A percentile compares a stretch with the other conserved stretches of the same genome.
phyloP scores from a whole-genome alignment of 1,140 invertebrate species.

The Trachymyrmex septentrionalis region DNA sequence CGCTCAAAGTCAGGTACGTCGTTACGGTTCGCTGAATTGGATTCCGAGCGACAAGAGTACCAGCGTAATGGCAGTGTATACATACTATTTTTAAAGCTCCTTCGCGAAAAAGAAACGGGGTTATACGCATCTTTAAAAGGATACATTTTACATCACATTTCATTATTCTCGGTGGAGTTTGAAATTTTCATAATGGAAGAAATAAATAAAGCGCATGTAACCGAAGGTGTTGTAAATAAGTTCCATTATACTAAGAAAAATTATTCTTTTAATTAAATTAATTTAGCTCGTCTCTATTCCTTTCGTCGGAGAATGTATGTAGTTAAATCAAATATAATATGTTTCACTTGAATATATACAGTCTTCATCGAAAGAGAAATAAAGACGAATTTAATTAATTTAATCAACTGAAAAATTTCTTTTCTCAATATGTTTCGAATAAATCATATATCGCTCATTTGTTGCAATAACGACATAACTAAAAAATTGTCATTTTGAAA shows the following conservation, averaged over 20 bases:
- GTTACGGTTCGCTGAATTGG: constrained; percentile 48
- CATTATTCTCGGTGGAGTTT: background rate
- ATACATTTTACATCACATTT: background rate
- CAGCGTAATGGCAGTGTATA: constrained; percentile 31
- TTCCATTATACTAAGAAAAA: background rate
- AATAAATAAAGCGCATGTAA: background rate
- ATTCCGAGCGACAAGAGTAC: constrained; percentile 31
- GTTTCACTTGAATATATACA: too few relatives aligned
- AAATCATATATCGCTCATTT: too few relatives aligned
- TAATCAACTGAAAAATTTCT: too few relatives aligned
- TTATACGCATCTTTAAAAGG: background rate
- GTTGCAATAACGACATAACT: too few relatives aligned
- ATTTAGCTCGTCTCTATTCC: too few relatives aligned
- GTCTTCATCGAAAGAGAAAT: too few relatives aligned
- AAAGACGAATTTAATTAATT: too few relatives aligned
- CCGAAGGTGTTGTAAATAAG: background rate
- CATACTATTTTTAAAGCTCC: background rate
- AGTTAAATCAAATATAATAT: too few relatives aligned
- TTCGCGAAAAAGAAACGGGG: background rate
- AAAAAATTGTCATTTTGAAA: too few relatives aligned
- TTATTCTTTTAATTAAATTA: too few relatives aligned
- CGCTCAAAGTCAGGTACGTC: constrained; percentile 44
- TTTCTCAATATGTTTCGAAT: too few relatives aligned
- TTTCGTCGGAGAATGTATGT: too few relatives aligned
- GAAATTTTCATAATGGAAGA: background rate